Evolutionary conservation across 2,888 invertebrate species (phyloP), one percentile per base, ranked within the genome.

Genomic region (Tetragonula carbonaria): DNA sequence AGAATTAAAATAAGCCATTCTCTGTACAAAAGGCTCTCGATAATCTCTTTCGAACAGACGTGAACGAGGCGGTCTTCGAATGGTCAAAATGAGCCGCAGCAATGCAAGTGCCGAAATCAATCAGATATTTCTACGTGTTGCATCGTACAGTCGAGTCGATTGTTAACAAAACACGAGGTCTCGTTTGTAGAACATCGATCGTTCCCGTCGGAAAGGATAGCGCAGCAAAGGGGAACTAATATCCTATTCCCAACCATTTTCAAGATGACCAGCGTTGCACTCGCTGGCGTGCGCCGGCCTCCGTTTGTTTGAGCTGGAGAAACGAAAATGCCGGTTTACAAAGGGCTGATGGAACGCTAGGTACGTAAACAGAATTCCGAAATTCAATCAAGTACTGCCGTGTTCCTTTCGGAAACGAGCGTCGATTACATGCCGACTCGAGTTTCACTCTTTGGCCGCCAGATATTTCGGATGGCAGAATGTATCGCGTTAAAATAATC

Each of bases 331-430:
- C 68, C 65, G 51, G 50, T 86, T 74, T 85, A 72, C 86, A 78
- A 85, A 86, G 75, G 74, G 50, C 67, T 71, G 77, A 82, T 78
- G 74, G 79, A 77, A 82, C 74, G 79, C 51, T 59, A 53, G 82
- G 77, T 79, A 79, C 71, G 86, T 73, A 85, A 86, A 81, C 79
- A 82, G 71, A 74, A 85, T 77, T 79, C 73, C 76, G 23, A 53
- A 50, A 76, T 72, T 66, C 78, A 70, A 77, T 74, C 74, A 63
- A 74, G 38, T 80, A 65, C 73, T 33, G 16, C 59, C 66, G 51
- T 59, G 66, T 66, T 71, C 66, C 66, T 71, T 84, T 84, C 78
- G 55, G 59, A 55, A 78, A 78, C 70, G 23, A 50, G 62, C 67
- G 50, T 67, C 68, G 16, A 51, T 81, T 68, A 73, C 45, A 59